Percentiles rank a stretch among this genome's conserved stretches.
Conservation (phyloP, 23 tunicate genomes). For the Corella eumyota region DNA sequence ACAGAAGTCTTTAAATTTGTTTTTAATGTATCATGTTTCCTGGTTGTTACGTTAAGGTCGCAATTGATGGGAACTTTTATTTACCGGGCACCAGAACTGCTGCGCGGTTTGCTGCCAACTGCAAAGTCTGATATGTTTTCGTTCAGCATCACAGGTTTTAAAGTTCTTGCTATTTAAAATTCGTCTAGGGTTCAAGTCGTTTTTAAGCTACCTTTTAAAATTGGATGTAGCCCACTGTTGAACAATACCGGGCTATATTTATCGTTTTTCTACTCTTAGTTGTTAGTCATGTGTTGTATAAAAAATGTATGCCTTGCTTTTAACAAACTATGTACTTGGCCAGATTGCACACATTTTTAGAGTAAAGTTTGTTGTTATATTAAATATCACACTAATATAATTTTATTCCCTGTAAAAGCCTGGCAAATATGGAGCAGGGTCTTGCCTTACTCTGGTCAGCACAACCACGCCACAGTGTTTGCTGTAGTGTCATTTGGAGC, state of each 20-base stretch:
- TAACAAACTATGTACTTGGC: no score
- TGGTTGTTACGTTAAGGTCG: no score
- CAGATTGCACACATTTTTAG: no score
- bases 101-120: slow-evolving; percentile 39
- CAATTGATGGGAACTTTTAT: slow-evolving; percentile 67
- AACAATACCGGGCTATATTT: no score
- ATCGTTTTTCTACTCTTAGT: no score
- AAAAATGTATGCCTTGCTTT: no score
- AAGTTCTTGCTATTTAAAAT: not conserved
- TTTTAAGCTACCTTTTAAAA: not conserved
- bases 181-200: not conserved
- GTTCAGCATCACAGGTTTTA: slow-evolving; percentile 52
- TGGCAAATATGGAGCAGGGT: slow-evolving; percentile 75
- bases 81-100: slow-evolving; percentile 82
- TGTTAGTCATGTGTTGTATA: no score
- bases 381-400: not conserved
- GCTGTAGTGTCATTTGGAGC: slow-evolving; percentile 50
- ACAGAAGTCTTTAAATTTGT: no score
- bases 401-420: slow-evolving; percentile 12
- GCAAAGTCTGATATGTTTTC: slow-evolving; percentile 68
- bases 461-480: slow-evolving; percentile 64
- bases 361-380: not conserved
- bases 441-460: slow-evolving; percentile 55
- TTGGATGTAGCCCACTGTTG: not conserved
- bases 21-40: no score